Evolutionary conservation across 2,797 vertebrate genomes (phyloP), one percentile per base, ranked within the genome.

Genomic region (Syndactyla subalaris): DNA sequence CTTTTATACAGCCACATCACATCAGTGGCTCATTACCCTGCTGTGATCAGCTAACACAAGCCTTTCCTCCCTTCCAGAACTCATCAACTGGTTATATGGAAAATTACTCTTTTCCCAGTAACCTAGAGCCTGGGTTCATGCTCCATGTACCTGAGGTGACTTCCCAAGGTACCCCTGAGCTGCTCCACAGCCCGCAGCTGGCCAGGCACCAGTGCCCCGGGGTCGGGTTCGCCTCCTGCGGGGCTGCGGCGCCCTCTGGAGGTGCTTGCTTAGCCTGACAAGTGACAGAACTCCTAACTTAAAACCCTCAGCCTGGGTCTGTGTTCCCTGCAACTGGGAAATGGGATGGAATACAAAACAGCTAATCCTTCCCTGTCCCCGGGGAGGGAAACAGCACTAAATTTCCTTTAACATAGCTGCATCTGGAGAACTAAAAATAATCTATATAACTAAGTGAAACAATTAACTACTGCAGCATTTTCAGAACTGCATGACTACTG

Each of bases 181-280:
- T 5, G 70, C 54, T 32, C 34, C 59, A 15, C n/a, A 17, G 23
- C 14, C 48, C 41, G 36, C 6, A 41, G 55, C 39, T 34, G 79
- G 41, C 3, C 0, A 21, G 34, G n/a, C 5, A 74, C 3, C 34
- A 7, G 58, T 1, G 14, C 1, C 1, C 0, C 7, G 32, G 45
- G 59, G 26, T 15, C 24, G 26, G 29, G 11, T 7, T 41, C 1
- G 26, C 23, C 48, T 92, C 90, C 66, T 16, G 79, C 80, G 75
- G 90, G 66, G 80, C 83, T 72, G 80, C 84, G 66, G 51, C 81
- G 93, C 95, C 93, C 92, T 92, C 96, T 96, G 90, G 30, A 84
- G 95, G 96, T 67, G 16, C 59, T 12, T 20, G 22, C 29, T 23
- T 10, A 2, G 29, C 67, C 27, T 21, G 27, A 27, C 93, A 66